These are phyloP conservation scores for Chaenocephalus aceratus DNA, from an alignment of 2,113 vertebrate genomes.

Conservation along the genomic window DNA sequence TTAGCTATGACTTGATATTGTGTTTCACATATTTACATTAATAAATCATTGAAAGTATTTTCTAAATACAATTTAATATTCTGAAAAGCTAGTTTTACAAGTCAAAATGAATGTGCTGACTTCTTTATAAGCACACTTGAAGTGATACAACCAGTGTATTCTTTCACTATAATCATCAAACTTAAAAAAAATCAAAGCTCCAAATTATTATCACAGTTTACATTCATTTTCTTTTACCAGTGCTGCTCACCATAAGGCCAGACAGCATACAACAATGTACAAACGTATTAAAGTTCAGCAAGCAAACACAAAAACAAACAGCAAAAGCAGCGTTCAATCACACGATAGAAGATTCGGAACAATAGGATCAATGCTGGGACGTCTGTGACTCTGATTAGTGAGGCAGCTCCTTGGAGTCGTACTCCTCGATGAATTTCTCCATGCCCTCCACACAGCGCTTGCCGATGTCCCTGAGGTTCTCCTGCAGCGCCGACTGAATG, in stretches of 20 bases:
- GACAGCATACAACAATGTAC: constrained; percentile 2
- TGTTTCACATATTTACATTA: neutral
- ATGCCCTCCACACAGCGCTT: constrained; percentile 80
- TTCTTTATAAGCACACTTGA: constrained; percentile 4
- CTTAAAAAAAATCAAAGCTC: neutral
- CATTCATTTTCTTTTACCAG: neutral
- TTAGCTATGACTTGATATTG: neutral
- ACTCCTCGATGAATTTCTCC: constrained; percentile 83
- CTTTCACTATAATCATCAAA: neutral
- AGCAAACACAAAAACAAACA: constrained; percentile 6
- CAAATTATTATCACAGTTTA: neutral
- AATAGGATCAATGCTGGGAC: neutral
- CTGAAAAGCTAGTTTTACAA: neutral
- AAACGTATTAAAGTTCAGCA: neutral
- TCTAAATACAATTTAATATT: constrained; percentile 7
- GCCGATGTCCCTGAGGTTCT: constrained; percentile 82
- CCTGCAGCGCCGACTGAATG: constrained; percentile 78
- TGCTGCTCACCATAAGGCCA: constrained; percentile 1
- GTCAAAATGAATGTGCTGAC: neutral
- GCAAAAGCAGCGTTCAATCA: constrained; percentile 23
- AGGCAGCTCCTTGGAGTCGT: constrained; percentile 69
- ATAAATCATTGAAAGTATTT: neutral
- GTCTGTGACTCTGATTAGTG: constrained; percentile 21
- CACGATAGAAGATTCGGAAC: neutral
- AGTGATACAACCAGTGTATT: constrained; percentile 21